These are phyloP conservation scores for Lasioglossum morio DNA, from an alignment of 2,888 invertebrate species.

Conservation along the genomic window DNA sequence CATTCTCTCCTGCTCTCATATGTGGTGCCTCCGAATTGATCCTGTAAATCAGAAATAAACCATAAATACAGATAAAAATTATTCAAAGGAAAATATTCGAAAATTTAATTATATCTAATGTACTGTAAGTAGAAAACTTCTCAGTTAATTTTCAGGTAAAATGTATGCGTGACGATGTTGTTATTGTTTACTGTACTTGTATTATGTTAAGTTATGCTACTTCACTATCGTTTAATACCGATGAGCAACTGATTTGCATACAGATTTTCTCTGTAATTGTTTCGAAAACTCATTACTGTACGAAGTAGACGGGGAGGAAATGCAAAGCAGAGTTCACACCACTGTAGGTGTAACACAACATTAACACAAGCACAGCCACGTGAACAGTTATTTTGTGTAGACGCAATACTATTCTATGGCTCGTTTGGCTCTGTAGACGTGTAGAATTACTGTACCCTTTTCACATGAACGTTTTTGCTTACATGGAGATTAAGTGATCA, in stretches of 20 bases:
- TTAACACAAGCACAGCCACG: not conserved
- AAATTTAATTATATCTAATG: not conserved
- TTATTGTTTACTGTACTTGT: not conserved
- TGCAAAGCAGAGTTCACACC: not conserved
- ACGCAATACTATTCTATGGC: not conserved
- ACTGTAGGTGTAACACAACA: not conserved
- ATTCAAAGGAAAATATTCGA: not conserved
- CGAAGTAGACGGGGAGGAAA: not conserved
- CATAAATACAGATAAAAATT: not conserved
- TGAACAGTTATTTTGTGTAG: not conserved
- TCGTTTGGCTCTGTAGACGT: not conserved
- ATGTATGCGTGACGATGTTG: not conserved
- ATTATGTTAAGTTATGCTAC: not conserved
- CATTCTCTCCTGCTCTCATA: not conserved
- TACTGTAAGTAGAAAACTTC: not conserved
- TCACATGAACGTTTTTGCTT: not conserved
- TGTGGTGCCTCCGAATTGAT: constrained; percentile 1
- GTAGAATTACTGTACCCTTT: not conserved
- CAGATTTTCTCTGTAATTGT: constrained; percentile 5
- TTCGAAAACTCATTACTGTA: not conserved
- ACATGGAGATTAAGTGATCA: not conserved
- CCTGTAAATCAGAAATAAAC: not conserved
- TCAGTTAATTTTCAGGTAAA: not conserved
- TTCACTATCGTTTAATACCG: not conserved
- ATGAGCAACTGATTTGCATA: not conserved